Base-by-base conservation (phyloP, 2,113 vertebrate species). In the Melanerpes aurifrons region DNA sequence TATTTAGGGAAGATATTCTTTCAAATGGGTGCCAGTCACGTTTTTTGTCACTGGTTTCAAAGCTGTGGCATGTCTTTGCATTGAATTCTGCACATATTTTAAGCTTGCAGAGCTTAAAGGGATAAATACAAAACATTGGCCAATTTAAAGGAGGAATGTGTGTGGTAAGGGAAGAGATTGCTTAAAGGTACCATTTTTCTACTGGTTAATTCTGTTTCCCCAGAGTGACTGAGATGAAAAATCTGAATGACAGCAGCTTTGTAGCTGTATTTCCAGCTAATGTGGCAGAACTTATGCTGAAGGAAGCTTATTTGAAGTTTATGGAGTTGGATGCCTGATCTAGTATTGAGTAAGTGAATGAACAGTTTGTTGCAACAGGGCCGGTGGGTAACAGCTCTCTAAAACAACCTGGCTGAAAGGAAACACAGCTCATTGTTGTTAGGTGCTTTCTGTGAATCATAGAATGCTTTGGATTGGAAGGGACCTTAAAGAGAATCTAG, bases 201-300 rank as follows among this genome's bases (percentile, higher is more conserved):
- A 0, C n/a, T 74, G 48, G 8, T 62, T 84, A 43, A 64, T 91
- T 87, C 62, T 16, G 11, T 64, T 92, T 78, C 63, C 31, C 45
- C 3, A 17, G 45, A 32, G 50, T 61, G 28, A 62, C 62, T 63
- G 58, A 62, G 71, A 59, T 45, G 25, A 67, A 76, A 62, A 76
- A 64, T 37, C 20, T 47, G 54, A 70, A 26, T 82, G 67, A 40
- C 95, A 97, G 96, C 96, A 98, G 94, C 91, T 97, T 97, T 83
- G 97, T 91, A 47, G 22, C 47, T 61, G 29, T 66, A 20, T 32
- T 87, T 40, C 28, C 74, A 59, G 32, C 47, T 63, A 26, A 35
- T 14, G 58, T 24, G 25, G 57, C 94, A 97, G 89, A 89, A 74
- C 93, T 97, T 93, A 92, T 40, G 20, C 83, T 78, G 79, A 92